Conservation (phyloP, 2,797 vertebrate genomes). For the Nannoperca obscura region DNA sequence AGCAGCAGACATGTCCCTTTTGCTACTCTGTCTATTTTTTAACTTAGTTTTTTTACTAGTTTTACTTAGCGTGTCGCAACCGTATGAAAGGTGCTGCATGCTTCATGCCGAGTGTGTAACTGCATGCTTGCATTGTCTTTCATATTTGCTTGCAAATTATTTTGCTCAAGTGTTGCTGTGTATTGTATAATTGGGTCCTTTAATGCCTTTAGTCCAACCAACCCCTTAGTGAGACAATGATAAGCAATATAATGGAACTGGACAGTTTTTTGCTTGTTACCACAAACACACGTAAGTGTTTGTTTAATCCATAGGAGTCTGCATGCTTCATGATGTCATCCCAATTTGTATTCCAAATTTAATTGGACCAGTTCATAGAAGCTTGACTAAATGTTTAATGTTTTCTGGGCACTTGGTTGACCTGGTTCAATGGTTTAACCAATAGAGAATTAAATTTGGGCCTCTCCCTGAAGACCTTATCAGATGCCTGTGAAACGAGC, state of each 20-base stretch:
- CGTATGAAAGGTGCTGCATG: not conserved
- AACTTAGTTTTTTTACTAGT: too few relatives aligned
- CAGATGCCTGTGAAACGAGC: conserved; percentile 57
- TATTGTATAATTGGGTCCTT: not conserved
- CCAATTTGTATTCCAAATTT: conserved; percentile 42
- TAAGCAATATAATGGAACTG: not conserved
- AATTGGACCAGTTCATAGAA: conserved; percentile 53
- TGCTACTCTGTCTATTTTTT: not conserved
- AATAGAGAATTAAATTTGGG: conserved; percentile 69
- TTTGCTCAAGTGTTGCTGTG: not conserved
- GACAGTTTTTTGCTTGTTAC: conserved; percentile 3
- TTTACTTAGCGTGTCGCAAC: not conserved
- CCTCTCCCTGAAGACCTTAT: conserved; percentile 68
- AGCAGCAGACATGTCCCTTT: not conserved
- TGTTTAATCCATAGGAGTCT: conserved; percentile 14
- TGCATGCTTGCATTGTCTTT: not conserved
- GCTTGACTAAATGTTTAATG: conserved; percentile 64
- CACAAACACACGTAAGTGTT: conserved; percentile 34
- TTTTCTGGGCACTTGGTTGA: conserved; percentile 58
- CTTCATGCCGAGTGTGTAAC: not conserved
- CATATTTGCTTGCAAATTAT: not conserved
- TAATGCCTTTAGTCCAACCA: conserved; percentile 3
- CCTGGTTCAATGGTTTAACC: conserved; percentile 72
- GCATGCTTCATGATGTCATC: conserved; percentile 10
- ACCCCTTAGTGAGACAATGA: not conserved